A percentile compares a stretch with the other conserved stretches of the same genome.
phyloP scores from a whole-genome alignment of 1,140 invertebrate genomes.

The Drosophila chauvacae region DNA sequence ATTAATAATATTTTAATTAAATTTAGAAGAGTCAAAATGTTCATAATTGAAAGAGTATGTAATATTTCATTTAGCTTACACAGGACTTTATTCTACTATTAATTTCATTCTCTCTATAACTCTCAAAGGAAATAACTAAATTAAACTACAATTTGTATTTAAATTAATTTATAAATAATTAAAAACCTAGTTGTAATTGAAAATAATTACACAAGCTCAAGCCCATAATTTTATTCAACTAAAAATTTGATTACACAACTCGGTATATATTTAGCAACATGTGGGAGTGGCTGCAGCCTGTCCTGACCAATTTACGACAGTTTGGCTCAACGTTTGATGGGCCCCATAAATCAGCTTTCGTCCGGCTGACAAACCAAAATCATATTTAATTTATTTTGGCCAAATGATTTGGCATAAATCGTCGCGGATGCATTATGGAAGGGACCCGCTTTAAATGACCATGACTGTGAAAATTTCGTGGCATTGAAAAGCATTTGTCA shows the following conservation, averaged over 20 bases:
- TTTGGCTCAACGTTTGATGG: conserved; percentile 31
- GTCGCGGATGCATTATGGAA: conserved; percentile 45
- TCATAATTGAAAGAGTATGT: not conserved
- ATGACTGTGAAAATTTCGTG: conserved; percentile 66
- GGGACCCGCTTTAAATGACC: conserved; percentile 70
- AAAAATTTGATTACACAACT: not conserved
- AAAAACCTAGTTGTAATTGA: not conserved
- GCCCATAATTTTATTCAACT: not conserved
- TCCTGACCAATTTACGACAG: conserved; percentile 36
- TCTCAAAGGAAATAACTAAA: not conserved
- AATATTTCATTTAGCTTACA: not conserved
- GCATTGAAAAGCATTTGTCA: conserved; percentile 73
- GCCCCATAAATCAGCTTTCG: conserved; percentile 60
- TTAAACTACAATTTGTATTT: not conserved
- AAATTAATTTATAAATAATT: not conserved
- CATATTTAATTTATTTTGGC: conserved; percentile 63
- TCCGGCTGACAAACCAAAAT: conserved; percentile 60
- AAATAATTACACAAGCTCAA: not conserved
- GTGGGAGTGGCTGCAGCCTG: conserved; percentile 23
- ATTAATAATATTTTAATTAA: not conserved
- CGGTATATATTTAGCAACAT: conserved; percentile 29
- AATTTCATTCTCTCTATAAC: not conserved
- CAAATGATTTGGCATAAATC: conserved; percentile 64
- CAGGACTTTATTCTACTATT: not conserved
- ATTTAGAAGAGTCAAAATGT: not conserved